A percentile compares a stretch with the other conserved stretches of the same genome.
phyloP scores from a whole-genome alignment of 2,888 invertebrate genomes.

The Drosophila mimica region DNA sequence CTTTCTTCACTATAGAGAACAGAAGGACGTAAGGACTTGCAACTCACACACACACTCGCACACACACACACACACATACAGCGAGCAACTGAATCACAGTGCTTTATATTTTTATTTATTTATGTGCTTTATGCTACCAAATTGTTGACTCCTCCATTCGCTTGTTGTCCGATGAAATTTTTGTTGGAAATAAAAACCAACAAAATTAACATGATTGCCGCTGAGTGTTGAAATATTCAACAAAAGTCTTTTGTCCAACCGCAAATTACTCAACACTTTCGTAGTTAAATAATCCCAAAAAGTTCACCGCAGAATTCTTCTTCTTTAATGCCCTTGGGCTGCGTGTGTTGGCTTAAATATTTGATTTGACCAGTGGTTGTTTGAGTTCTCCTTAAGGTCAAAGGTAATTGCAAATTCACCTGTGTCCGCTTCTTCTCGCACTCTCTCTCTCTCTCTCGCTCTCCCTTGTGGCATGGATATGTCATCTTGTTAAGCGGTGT shows the following conservation, averaged over 20 bases:
- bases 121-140: slow-evolving; percentile 70
- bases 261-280: slow-evolving; percentile 65
- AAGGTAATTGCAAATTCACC: slow-evolving; percentile 56
- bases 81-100: not conserved
- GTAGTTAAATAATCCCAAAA: slow-evolving; percentile 52
- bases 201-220: slow-evolving; percentile 56
- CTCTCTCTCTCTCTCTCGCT: not conserved
- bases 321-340: not conserved
- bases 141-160: slow-evolving; percentile 58
- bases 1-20: slow-evolving; percentile 40
- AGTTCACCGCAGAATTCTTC: slow-evolving; percentile 31
- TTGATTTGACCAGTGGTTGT: slow-evolving; percentile 44
- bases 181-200: slow-evolving; percentile 31
- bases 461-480: not conserved
- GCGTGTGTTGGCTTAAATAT: slow-evolving; percentile 50
- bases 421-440: not conserved
- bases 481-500: slow-evolving; percentile 32
- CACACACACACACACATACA: slow-evolving; percentile 1
- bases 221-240: slow-evolving; percentile 52
- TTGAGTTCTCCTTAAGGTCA: slow-evolving; percentile 45
- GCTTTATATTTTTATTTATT: slow-evolving; percentile 71
- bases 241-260: slow-evolving; percentile 25
- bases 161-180: slow-evolving; percentile 56
- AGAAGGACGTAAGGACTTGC: slow-evolving; percentile 26
- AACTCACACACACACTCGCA: not conserved